phyloP scores from a whole-genome alignment of 2,797 vertebrate species.

The Chelmon rostratus region DNA sequence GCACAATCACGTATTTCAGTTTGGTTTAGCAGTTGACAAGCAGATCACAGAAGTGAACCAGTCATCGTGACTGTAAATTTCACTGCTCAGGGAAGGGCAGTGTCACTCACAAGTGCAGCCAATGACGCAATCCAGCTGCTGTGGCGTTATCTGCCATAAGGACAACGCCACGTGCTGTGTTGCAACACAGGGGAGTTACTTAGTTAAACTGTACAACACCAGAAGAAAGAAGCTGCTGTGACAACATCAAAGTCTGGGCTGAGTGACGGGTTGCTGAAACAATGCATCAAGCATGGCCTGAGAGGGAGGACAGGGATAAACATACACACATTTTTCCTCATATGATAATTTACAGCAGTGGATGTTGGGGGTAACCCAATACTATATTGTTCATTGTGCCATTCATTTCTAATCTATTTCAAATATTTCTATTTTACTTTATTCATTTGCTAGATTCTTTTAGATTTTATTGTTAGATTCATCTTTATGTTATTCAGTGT shows the following conservation, averaged over 20 bases:
- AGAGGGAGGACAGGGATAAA: neutral
- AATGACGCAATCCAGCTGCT: slow-evolving; percentile 33
- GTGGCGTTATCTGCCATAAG: neutral
- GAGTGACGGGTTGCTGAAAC: slow-evolving; percentile 5
- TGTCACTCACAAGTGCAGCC: neutral
- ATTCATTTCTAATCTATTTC: neutral
- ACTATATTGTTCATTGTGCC: too few species aligned
- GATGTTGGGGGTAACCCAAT: too few species aligned
- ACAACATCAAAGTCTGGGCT: slow-evolving; percentile 7
- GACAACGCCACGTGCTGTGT: neutral
- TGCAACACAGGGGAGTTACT: slow-evolving; percentile 13
- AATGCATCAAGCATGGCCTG: neutral
- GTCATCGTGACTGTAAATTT: neutral
- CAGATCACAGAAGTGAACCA: neutral
- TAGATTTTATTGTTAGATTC: too few species aligned
- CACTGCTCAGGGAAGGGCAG: neutral
- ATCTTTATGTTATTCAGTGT: too few species aligned
- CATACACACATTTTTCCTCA: neutral
- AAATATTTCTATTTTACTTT: neutral
- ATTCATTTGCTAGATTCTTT: too few species aligned
- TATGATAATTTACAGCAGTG: neutral
- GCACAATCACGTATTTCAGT: neutral
- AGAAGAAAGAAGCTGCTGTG: slow-evolving; percentile 1
- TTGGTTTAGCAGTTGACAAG: neutral
- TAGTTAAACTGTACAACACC: neutral